Conservation (phyloP, 2,797 vertebrate genomes). For the Adelosebastes latens region DNA sequence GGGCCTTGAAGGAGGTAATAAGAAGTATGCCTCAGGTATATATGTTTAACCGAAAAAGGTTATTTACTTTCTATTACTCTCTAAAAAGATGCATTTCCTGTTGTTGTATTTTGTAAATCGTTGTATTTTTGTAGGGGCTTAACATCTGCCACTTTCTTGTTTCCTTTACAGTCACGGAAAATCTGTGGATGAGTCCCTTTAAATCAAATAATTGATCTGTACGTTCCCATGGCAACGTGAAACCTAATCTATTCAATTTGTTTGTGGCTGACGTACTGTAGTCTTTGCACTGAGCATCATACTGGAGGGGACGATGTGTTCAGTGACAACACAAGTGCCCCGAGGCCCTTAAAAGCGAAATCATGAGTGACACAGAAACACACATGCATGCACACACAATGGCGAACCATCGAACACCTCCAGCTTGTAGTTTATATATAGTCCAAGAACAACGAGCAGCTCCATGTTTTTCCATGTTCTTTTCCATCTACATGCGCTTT, state of each 20-base stretch:
- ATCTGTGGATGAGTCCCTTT: neutral
- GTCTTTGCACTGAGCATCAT: neutral
- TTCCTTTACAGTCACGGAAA: neutral
- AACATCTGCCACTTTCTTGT: neutral
- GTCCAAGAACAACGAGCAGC: conserved; percentile 37
- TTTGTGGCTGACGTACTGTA: neutral
- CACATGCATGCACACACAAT: neutral
- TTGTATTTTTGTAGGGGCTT: too few species aligned
- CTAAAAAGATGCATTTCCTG: too few species aligned
- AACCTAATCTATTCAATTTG: neutral
- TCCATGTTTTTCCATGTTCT: conserved; percentile 27
- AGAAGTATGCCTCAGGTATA: too few species aligned
- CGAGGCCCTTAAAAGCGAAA: neutral
- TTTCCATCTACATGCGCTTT: conserved; percentile 30
- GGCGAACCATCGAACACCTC: conserved; percentile 22
- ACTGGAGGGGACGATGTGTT: neutral
- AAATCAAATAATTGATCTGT: conserved; percentile 38
- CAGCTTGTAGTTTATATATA: conserved; percentile 51
- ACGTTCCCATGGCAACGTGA: neutral
- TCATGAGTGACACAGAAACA: conserved; percentile 10
- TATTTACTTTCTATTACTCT: too few species aligned
- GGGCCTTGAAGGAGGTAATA: too few species aligned
- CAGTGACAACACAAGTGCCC: neutral
- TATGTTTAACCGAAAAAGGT: too few species aligned
- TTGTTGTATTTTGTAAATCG: too few species aligned